Percentiles rank a stretch among this genome's conserved stretches.
Evolutionary conservation across 2,888 invertebrate genomes (phyloP).

Genomic region (Spicauda simplicius): DNA sequence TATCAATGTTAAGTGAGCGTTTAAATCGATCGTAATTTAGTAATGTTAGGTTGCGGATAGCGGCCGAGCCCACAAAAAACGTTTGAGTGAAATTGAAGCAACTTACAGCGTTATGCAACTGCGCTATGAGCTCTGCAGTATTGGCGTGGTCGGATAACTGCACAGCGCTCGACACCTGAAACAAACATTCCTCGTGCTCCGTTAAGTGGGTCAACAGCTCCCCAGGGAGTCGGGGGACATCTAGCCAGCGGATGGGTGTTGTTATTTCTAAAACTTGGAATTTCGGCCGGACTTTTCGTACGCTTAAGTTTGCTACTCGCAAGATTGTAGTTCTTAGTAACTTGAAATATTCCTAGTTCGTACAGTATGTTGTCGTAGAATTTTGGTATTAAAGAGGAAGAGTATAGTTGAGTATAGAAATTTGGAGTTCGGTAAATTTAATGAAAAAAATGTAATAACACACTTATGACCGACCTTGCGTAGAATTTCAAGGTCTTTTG

Average conservation of each 20-base stretch:
- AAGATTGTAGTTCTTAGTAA: not conserved
- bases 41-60: constrained; percentile 7
- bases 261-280: constrained; percentile 23
- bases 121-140: constrained; percentile 67
- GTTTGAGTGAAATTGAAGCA: constrained; percentile 21
- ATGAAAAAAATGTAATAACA: too few species aligned
- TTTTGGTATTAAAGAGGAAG: not conserved
- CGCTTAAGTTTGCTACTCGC: not conserved
- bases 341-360: not conserved
- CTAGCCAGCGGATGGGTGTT: constrained; percentile 20
- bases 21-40: constrained; percentile 8
- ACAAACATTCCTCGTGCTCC: constrained; percentile 59
- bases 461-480: too few species aligned
- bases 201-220: constrained; percentile 71
- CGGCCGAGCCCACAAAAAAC: constrained; percentile 3
- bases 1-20: not conserved
- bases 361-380: not conserved
- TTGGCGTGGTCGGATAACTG: constrained; percentile 73
- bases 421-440: too few species aligned
- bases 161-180: constrained; percentile 75
- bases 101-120: constrained; percentile 72
- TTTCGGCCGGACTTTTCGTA: constrained; percentile 5
- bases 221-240: constrained; percentile 42
- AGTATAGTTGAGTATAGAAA: too few species aligned
- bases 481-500: too few species aligned